A percentile compares a stretch with the other conserved stretches of the same genome.
Evolutionary conservation across 2,888 invertebrate genomes (phyloP).

Genomic region (Fragum sueziense): DNA sequence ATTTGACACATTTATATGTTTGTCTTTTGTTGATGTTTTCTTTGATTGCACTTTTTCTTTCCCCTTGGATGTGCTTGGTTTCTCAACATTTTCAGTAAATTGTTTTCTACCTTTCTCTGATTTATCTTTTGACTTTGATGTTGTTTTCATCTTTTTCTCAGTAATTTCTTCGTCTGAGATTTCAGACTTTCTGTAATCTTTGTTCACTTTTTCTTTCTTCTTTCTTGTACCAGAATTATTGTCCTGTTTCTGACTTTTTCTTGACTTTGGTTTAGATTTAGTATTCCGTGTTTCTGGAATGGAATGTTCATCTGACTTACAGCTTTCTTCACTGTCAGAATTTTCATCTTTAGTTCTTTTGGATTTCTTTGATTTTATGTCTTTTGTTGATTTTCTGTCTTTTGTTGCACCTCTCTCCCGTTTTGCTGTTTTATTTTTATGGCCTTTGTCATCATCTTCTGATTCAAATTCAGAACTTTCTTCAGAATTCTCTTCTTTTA

Average conservation of each 20-base stretch:
- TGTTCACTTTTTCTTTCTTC: not conserved
- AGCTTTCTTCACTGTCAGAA: not conserved
- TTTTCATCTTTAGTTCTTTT: not conserved
- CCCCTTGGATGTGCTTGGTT: no score
- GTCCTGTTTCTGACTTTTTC: not conserved
- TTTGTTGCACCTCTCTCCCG: not conserved
- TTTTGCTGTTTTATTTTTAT: not conserved
- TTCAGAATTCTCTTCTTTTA: not conserved
- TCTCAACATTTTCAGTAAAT: not conserved
- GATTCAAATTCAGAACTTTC: constrained; percentile 2
- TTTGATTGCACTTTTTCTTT: not conserved
- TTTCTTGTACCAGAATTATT: not conserved
- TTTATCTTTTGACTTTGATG: not conserved
- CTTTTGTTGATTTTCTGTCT: not conserved
- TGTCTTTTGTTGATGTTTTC: not conserved
- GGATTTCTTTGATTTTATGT: not conserved
- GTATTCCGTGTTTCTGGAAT: not conserved
- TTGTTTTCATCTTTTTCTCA: not conserved
- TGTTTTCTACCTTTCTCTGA: not conserved
- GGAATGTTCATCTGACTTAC: not conserved
- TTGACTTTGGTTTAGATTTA: no score
- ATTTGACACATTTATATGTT: not conserved
- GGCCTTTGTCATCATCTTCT: not conserved
- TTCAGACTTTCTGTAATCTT: not conserved
- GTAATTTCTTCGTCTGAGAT: not conserved